phyloP scores from a whole-genome alignment of 2,797 vertebrate genomes.

The Leptodactylus fallax region DNA sequence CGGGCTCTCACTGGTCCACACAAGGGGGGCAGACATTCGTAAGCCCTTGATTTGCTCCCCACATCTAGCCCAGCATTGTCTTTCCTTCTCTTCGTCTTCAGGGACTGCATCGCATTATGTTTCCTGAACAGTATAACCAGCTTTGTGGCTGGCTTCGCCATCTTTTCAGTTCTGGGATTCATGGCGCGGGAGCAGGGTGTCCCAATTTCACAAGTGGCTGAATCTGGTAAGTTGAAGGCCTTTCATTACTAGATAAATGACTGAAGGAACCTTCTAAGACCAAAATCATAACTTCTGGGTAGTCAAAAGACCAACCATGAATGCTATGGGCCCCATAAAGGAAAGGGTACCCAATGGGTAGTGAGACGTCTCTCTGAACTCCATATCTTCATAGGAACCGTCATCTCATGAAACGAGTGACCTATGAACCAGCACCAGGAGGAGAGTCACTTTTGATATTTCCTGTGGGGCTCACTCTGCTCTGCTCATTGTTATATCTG shows the following conservation, averaged over 20 bases:
- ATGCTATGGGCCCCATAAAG: not conserved
- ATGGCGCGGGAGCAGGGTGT: conserved; percentile 80
- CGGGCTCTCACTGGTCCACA: too few species aligned
- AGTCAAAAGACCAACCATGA: not conserved
- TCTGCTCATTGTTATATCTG: too few species aligned
- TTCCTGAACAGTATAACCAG: conserved; percentile 87
- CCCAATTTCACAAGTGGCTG: conserved; percentile 74
- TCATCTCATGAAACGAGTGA: too few species aligned
- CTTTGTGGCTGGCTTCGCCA: conserved; percentile 86
- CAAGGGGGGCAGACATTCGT: not conserved
- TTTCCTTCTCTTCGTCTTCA: conserved; percentile 65
- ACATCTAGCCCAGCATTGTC: not conserved
- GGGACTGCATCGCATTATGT: conserved; percentile 87
- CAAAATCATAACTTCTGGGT: not conserved
- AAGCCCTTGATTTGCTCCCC: not conserved
- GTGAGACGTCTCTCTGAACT: not conserved
- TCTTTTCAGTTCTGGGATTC: conserved; percentile 92
- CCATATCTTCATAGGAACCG: too few species aligned
- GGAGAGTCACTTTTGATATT: too few species aligned
- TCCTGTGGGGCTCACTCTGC: too few species aligned
- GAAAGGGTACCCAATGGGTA: too few species aligned
- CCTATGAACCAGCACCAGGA: too few species aligned
- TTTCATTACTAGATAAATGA: not conserved
- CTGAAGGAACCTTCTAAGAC: not conserved
- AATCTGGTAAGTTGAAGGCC: conserved; percentile 75